Percentiles rank a stretch among this genome's conserved stretches.
Evolutionary conservation across 2,113 vertebrate genomes (phyloP).

Genomic region (Ictalurus punctatus): DNA sequence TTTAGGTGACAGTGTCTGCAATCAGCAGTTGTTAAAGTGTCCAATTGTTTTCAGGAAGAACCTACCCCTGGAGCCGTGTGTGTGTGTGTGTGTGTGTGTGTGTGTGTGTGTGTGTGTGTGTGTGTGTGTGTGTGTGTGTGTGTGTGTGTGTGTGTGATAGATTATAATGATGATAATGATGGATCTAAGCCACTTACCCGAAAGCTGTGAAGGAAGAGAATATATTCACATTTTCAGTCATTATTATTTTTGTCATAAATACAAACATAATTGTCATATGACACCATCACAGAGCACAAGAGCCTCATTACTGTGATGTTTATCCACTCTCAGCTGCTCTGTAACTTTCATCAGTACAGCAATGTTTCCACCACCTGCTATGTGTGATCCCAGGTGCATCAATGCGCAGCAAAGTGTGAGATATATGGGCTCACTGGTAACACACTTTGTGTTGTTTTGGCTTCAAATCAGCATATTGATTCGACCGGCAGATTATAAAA

Average conservation of each 20-base stretch:
- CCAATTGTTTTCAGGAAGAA: not conserved
- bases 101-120: not conserved
- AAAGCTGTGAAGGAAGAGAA: not conserved
- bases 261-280: not conserved
- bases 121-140: not conserved
- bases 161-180: not conserved
- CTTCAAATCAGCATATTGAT: slow-evolving; percentile 4
- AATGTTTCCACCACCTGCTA: slow-evolving; percentile 28
- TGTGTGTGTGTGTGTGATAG: too few species aligned
- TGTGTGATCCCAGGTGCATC: slow-evolving; percentile 39
- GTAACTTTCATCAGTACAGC: slow-evolving; percentile 13
- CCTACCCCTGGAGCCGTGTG: not conserved
- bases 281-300: slow-evolving; percentile 6
- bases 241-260: slow-evolving; percentile 9
- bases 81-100: not conserved
- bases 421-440: slow-evolving; percentile 29
- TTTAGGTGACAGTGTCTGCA: too few species aligned
- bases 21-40: too few species aligned
- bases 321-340: slow-evolving; percentile 29
- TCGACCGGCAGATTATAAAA: slow-evolving; percentile 4
- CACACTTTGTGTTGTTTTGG: slow-evolving; percentile 2
- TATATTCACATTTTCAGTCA: not conserved
- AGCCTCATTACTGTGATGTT: not conserved
- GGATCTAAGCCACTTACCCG: not conserved
- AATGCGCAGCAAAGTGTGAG: slow-evolving; percentile 9